Evolutionary conservation across 2,113 vertebrate genomes (phyloP).

Genomic region (Pimephales promelas): DNA sequence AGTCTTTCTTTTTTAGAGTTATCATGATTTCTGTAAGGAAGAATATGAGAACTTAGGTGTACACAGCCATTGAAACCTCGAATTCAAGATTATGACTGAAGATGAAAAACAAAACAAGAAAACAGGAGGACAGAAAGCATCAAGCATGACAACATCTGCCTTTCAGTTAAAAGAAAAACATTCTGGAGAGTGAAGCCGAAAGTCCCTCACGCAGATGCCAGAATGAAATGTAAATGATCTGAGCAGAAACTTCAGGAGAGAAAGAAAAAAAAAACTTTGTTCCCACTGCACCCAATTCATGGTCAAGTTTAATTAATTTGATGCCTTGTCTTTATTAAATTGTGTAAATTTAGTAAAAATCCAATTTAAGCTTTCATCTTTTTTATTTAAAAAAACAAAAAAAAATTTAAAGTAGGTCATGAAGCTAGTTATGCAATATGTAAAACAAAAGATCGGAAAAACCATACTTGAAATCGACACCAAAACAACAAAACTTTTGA

Average conservation of each 20-base stretch:
- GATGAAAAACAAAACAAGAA: conserved; percentile 21
- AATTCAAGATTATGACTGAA: conserved; percentile 13
- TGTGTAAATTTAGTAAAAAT: too few relatives aligned
- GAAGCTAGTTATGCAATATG: too few relatives aligned
- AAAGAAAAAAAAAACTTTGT: not conserved
- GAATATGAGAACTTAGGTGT: not conserved
- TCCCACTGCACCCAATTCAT: too few relatives aligned
- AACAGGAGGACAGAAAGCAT: conserved; percentile 6
- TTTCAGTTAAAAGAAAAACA: conserved; percentile 3
- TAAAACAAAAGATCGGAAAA: too few relatives aligned
- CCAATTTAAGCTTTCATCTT: too few relatives aligned
- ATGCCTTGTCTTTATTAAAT: too few relatives aligned
- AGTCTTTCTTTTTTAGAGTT: too few relatives aligned
- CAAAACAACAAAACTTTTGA: not conserved
- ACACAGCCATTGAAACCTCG: not conserved
- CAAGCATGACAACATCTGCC: conserved; percentile 43
- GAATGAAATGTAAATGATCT: not conserved
- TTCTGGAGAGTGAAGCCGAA: not conserved
- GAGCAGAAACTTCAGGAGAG: not conserved
- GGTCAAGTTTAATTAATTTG: too few relatives aligned
- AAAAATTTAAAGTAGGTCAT: too few relatives aligned
- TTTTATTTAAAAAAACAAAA: too few relatives aligned
- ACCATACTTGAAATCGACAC: not conserved
- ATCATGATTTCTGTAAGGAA: not conserved
- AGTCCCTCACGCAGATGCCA: not conserved